A percentile compares a stretch with the other conserved stretches of the same genome.
Evolutionary conservation across 2,797 vertebrate genomes (phyloP).

Genomic region (Ceyx erithaca): DNA sequence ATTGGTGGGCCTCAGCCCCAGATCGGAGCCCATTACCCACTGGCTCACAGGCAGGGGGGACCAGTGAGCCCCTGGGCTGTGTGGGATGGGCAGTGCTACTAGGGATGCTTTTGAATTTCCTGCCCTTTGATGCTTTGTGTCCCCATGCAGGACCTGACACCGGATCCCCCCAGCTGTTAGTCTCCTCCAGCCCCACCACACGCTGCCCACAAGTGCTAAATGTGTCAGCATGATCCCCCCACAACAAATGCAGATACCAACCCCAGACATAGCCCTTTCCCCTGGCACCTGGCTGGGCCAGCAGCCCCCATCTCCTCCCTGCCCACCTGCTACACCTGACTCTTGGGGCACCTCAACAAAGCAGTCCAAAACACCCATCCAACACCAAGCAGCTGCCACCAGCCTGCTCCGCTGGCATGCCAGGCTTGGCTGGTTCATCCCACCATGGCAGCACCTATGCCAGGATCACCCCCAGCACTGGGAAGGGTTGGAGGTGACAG

Average conservation of each 20-base stretch:
- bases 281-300: not conserved
- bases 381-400: not conserved
- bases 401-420: fast-evolving
- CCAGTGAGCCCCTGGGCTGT: fast-evolving
- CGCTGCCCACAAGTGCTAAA: conserved; percentile 22
- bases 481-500: not conserved
- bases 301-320: not conserved
- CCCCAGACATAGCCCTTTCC: not conserved
- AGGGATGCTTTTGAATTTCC: not conserved
- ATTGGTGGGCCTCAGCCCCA: not conserved
- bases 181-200: not conserved
- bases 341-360: not conserved
- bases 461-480: fast-evolving
- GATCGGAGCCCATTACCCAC: fast-evolving
- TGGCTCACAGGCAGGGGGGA: fast-evolving
- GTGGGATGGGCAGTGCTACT: not conserved
- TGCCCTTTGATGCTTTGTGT: not conserved
- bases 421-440: not conserved
- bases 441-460: not conserved
- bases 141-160: not conserved
- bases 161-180: conserved; percentile 27
- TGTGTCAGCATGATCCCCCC: not conserved
- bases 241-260: not conserved
- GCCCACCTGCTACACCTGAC: not conserved
- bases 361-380: not conserved